Evolutionary conservation across 2,113 vertebrate species (phyloP).

Genomic region (Cepphus grylle): DNA sequence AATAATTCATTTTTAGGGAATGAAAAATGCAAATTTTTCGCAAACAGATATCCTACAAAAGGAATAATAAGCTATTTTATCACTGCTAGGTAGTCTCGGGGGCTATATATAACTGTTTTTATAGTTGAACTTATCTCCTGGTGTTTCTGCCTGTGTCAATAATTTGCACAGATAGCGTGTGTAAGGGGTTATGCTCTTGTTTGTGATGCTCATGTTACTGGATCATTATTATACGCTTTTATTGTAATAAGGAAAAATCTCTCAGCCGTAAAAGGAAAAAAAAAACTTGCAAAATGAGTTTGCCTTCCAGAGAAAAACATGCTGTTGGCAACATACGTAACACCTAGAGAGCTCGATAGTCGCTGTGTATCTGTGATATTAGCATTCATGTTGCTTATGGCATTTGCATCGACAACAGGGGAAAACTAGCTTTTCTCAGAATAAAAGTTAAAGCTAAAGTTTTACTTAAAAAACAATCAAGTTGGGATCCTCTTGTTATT

Average conservation of each 20-base stretch:
- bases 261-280: not conserved
- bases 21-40: not conserved
- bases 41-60: not conserved
- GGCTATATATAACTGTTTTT: not conserved
- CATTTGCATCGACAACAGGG: slow-evolving; percentile 11
- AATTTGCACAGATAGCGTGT: not conserved
- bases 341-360: slow-evolving; percentile 22
- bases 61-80: slow-evolving; percentile 9
- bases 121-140: not conserved
- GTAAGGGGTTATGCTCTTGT: not conserved
- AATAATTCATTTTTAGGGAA: slow-evolving; percentile 9
- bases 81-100: not conserved
- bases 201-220: not conserved
- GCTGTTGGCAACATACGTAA: slow-evolving; percentile 23
- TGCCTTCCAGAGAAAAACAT: slow-evolving; percentile 59
- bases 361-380: slow-evolving; percentile 11
- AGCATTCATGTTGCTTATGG: slow-evolving; percentile 25
- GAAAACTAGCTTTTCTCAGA: not conserved
- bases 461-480: slow-evolving; percentile 57
- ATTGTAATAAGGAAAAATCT: not conserved
- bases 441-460: slow-evolving; percentile 46
- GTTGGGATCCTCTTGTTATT: not conserved
- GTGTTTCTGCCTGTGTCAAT: not conserved
- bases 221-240: not conserved
- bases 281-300: not conserved